Evolutionary conservation across 2,113 vertebrate species (phyloP).

Genomic region (Hyperopisus bebe): DNA sequence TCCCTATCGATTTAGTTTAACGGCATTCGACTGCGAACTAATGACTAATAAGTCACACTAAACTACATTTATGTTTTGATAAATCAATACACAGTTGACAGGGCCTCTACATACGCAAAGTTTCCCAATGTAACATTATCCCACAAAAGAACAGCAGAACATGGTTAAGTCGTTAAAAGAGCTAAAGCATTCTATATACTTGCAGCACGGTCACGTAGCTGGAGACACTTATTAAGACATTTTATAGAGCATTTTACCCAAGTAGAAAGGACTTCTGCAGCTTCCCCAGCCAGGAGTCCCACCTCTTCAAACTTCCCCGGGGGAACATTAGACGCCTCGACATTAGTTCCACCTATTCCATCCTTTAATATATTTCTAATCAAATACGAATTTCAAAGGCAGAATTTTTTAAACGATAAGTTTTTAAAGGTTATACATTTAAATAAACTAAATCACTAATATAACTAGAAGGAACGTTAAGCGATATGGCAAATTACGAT

Average conservation of each 20-base stretch:
- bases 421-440: neutral
- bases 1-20: neutral
- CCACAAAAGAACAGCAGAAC: neutral
- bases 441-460: neutral
- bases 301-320: constrained; percentile 23
- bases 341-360: constrained; percentile 29
- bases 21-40: neutral
- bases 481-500: neutral
- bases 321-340: neutral
- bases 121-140: neutral
- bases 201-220: neutral
- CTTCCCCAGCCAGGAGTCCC: constrained; percentile 26
- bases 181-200: neutral
- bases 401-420: neutral
- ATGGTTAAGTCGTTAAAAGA: neutral
- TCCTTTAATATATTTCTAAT: neutral
- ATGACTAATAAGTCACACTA: neutral
- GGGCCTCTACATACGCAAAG: neutral
- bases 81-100: neutral
- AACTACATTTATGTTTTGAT: neutral
- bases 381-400: neutral
- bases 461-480: neutral
- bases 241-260: neutral
- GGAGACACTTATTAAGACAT: neutral
- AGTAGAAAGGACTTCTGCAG: constrained; percentile 31